These are phyloP conservation scores for Polylopha cassiicola DNA, from an alignment of 2,888 invertebrate species.

Conservation along the genomic window DNA sequence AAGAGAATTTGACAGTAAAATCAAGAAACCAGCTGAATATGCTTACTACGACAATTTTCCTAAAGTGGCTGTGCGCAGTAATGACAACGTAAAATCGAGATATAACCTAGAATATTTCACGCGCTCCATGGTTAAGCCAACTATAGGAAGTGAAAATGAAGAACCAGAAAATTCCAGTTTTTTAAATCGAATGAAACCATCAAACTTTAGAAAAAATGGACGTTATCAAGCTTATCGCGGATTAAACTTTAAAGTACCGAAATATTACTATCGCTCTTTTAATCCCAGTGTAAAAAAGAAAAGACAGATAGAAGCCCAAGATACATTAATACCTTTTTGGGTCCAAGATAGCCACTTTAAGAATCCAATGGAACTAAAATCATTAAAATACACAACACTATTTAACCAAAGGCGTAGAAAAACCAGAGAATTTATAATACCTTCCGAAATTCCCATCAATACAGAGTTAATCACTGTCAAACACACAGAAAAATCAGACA, in stretches of 20 bases:
- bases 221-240: constrained; percentile 21
- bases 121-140: constrained; percentile 22
- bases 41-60: constrained; percentile 43
- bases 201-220: background rate
- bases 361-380: constrained; percentile 40
- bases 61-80: constrained; percentile 40
- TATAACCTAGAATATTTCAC: constrained; percentile 21
- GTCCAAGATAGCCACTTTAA: constrained; percentile 47
- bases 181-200: background rate
- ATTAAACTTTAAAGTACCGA: constrained; percentile 29
- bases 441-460: constrained; percentile 25
- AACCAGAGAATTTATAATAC: constrained; percentile 28
- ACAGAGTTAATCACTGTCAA: constrained; percentile 58
- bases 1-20: constrained; percentile 28
- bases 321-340: constrained; percentile 54
- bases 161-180: too few species aligned
- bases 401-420: constrained; percentile 36
- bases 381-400: constrained; percentile 57
- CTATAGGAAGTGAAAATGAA: too few species aligned
- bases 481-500: constrained; percentile 32
- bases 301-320: constrained; percentile 39
- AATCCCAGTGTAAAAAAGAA: constrained; percentile 46
- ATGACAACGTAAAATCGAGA: constrained; percentile 28
- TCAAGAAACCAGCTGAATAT: constrained; percentile 29
- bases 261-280: constrained; percentile 39